Percentiles rank a stretch among this genome's conserved stretches.
Conservation (phyloP, 1,140 invertebrate genomes). For the Drosophila repletoides region DNA sequence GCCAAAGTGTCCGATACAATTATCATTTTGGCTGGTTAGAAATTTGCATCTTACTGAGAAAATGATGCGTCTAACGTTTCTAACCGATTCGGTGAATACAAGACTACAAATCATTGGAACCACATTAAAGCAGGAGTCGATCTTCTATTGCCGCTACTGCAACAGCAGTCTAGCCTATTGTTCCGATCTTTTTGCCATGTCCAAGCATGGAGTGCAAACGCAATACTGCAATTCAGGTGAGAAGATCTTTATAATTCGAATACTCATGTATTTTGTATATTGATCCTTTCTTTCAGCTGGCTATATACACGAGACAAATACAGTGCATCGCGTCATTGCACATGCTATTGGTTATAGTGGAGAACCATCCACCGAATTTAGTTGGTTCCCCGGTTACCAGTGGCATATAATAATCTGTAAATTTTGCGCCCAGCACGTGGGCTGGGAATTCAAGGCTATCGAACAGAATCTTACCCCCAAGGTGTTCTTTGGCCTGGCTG, state of each 20-base stretch:
- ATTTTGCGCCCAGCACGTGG: conserved; percentile 87
- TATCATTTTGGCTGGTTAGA: conserved; percentile 90
- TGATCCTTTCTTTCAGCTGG: conserved; percentile 83
- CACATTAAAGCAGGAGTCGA: conserved; percentile 84
- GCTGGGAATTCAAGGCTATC: conserved; percentile 90
- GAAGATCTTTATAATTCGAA: neutral
- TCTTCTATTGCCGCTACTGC: conserved; percentile 86
- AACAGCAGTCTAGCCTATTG: conserved; percentile 87
- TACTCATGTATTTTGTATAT: too few relatives aligned
- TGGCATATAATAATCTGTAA: conserved; percentile 90
- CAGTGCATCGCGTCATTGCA: conserved; percentile 85
- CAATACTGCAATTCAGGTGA: conserved; percentile 91
- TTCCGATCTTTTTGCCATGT: conserved; percentile 91
- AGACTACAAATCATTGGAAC: conserved; percentile 86
- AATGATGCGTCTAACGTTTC: conserved; percentile 87
- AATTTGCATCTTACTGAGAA: conserved; percentile 83
- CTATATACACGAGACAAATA: conserved; percentile 91
- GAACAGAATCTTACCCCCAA: conserved; percentile 85
- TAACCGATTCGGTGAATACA: conserved; percentile 86
- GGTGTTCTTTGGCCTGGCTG: conserved; percentile 88
- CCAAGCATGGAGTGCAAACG: conserved; percentile 89
- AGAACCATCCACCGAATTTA: conserved; percentile 87
- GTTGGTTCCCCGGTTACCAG: conserved; percentile 94
- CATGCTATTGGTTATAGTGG: conserved; percentile 85
- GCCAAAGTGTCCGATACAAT: conserved; percentile 86